Percentiles rank a stretch among this genome's conserved stretches.
Conservation (phyloP, 2,888 invertebrate genomes). For the Amblyjoppa fuscipennis region DNA sequence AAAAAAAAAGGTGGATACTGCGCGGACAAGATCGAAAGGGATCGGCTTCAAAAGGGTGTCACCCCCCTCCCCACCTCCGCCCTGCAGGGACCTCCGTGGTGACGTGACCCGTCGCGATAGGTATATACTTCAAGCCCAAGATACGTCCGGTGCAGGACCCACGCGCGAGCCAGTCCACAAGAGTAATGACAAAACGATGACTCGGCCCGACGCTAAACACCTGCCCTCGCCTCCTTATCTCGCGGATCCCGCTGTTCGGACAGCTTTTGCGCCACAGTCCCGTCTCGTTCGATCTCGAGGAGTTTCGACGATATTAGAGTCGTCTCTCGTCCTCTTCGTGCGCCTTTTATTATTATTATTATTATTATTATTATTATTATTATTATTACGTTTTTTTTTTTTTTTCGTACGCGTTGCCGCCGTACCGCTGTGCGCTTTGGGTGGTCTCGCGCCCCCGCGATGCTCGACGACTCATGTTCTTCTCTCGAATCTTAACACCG, state of each 20-base stretch:
- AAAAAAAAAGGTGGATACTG: constrained; percentile 30
- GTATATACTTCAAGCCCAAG: constrained; percentile 19
- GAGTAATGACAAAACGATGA: constrained; percentile 84
- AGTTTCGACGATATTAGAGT: constrained; percentile 45
- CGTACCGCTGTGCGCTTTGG: constrained; percentile 50
- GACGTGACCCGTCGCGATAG: constrained; percentile 62
- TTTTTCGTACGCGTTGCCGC: constrained; percentile 33
- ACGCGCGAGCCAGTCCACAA: constrained; percentile 67
- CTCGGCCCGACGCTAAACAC: constrained; percentile 82
- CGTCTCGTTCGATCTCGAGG: constrained; percentile 35
- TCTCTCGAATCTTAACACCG: constrained; percentile 42
- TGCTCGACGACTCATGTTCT: constrained; percentile 54
- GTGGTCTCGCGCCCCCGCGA: constrained; percentile 61
- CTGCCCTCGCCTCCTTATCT: constrained; percentile 83
- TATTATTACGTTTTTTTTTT: constrained; percentile 1
- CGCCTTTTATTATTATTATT: constrained; percentile 25
- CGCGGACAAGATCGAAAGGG: constrained; percentile 61
- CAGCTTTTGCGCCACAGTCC: constrained; percentile 74
- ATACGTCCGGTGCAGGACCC: constrained; percentile 59
- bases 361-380: background rate
- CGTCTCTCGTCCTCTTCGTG: constrained; percentile 15
- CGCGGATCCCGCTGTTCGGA: constrained; percentile 81
- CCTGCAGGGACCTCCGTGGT: constrained; percentile 60
- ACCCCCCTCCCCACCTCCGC: constrained; percentile 17
- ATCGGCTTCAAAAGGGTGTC: constrained; percentile 65